Evolutionary conservation across 2,888 invertebrate species (phyloP), one percentile per base, ranked within the genome.

Genomic region (Willowsia nigromaculata): DNA sequence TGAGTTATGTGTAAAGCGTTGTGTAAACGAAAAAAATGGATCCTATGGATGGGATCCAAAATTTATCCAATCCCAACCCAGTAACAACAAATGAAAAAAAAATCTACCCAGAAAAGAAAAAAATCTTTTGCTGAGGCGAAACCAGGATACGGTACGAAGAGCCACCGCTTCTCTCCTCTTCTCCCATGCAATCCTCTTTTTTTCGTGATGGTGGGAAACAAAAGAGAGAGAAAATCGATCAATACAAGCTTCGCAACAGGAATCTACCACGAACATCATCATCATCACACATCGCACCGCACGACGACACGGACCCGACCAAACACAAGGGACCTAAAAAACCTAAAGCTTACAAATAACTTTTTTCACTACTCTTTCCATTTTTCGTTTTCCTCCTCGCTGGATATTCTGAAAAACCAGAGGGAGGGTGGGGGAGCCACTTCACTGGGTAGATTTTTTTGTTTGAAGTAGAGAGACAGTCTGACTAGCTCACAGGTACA

Each of bases 161-260:
- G 43, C 40, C 25, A 43, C 43, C 43, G 71, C 22, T 71, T 43
- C 71, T 22, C 71, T 43, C 22, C 7, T 22, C n/a, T 56, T 18
- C 33, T 65, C 3, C 62, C 33, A 65, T 13, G 62, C 62, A 25
- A 15, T 33, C 33, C 62, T 62, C 13, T 62, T 62, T 30, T 33
- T 65, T 33, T 37, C 15, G 1, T 30, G 62, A 27, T 43, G 13
- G 30, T 43, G 27, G 6, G 25, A 13, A 47, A 47, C 47, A 30
- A 74, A 74, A 47, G 13, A 43, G 43, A 43, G 11, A 27, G n/a
- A 47, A 71, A 47, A 74, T 50, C 47, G 74, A 74, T 74, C 74
- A 74, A 74, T 74, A 43, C 74, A 74, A n/a, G 74, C 43, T 50
- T 74, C 47, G 74, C 74, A 74, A 74, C 74, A 74, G 74, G 47